These are phyloP conservation scores for Thaumetopoea pityocampa DNA, from an alignment of 1,140 invertebrate species.

Conservation along the genomic window DNA sequence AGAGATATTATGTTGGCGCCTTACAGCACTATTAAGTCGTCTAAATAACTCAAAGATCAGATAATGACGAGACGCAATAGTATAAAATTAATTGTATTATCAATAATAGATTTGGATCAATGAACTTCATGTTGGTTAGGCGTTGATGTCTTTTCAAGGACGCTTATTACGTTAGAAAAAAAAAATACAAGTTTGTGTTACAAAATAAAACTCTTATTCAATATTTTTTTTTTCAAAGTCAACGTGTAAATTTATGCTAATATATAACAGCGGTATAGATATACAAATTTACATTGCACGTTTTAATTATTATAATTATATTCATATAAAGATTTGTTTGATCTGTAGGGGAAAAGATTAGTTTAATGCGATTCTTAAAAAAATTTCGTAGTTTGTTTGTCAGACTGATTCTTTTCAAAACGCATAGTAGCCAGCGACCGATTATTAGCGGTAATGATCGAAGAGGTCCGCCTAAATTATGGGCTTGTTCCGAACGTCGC, in stretches of 20 bases:
- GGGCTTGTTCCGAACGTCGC: slow-evolving; percentile 28
- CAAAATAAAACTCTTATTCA: slow-evolving; percentile 7
- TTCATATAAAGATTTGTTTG: background rate
- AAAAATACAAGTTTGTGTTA: slow-evolving; percentile 35
- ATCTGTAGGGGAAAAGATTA: slow-evolving; percentile 6
- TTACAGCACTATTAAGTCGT: too few relatives aligned
- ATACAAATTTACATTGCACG: too few relatives aligned
- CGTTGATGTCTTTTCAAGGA: slow-evolving; percentile 72
- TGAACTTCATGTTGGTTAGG: slow-evolving; percentile 57
- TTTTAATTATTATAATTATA: slow-evolving; percentile 8
- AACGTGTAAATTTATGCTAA: slow-evolving; percentile 8
- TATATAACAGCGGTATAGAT: too few relatives aligned
- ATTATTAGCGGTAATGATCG: slow-evolving; percentile 43
- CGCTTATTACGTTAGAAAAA: slow-evolving; percentile 51
- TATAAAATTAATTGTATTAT: slow-evolving; percentile 29
- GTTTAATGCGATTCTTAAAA: slow-evolving; percentile 16
- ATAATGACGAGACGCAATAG: slow-evolving; percentile 13
- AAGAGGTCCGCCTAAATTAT: slow-evolving; percentile 46
- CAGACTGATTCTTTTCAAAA: slow-evolving; percentile 43
- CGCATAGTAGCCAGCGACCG: slow-evolving; percentile 34
- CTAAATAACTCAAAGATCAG: slow-evolving; percentile 12
- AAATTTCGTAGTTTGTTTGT: slow-evolving; percentile 30
- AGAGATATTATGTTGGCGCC: too few relatives aligned
- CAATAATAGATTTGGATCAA: slow-evolving; percentile 42
- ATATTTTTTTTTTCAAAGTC: slow-evolving; percentile 3